phyloP scores from a whole-genome alignment of 2,888 invertebrate genomes.

The Agrotis clavis region DNA sequence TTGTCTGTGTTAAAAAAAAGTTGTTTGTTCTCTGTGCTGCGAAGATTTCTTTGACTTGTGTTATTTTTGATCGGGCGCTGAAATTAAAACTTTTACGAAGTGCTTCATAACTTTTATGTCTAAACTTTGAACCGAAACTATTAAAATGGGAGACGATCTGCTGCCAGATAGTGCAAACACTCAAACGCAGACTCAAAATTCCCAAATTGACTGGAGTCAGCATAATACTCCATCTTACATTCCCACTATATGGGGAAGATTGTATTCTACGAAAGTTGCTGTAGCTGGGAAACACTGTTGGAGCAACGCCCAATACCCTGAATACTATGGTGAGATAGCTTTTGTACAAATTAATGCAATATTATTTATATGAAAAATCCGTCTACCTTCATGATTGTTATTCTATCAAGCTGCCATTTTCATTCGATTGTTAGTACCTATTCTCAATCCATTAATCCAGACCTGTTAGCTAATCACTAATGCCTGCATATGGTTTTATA shows the following conservation, averaged over 20 bases:
- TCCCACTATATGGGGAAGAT: slow-evolving; percentile 89
- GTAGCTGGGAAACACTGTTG: slow-evolving; percentile 79
- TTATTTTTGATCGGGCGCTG: slow-evolving; percentile 41
- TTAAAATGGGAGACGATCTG: slow-evolving; percentile 81
- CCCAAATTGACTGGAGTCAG: slow-evolving; percentile 88
- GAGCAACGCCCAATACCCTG: slow-evolving; percentile 75
- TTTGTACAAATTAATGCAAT: neutral
- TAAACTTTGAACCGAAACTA: slow-evolving; percentile 13
- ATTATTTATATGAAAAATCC: slow-evolving; percentile 9
- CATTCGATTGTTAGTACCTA: neutral
- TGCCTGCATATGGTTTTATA: neutral
- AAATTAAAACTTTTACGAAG: slow-evolving; percentile 53
- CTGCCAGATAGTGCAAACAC: slow-evolving; percentile 77
- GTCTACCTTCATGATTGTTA: slow-evolving; percentile 21
- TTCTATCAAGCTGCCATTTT: neutral
- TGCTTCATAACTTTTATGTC: slow-evolving; percentile 30
- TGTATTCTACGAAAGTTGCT: slow-evolving; percentile 85
- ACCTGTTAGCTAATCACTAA: neutral
- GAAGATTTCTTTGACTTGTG: slow-evolving; percentile 3
- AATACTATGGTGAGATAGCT: slow-evolving; percentile 82
- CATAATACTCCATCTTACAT: slow-evolving; percentile 81
- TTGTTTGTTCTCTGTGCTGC: neutral
- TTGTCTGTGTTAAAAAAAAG: neutral
- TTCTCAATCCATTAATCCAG: neutral
- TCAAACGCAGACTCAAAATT: slow-evolving; percentile 88